Conservation (phyloP, 2,113 vertebrate genomes). For the Menura novaehollandiae region DNA sequence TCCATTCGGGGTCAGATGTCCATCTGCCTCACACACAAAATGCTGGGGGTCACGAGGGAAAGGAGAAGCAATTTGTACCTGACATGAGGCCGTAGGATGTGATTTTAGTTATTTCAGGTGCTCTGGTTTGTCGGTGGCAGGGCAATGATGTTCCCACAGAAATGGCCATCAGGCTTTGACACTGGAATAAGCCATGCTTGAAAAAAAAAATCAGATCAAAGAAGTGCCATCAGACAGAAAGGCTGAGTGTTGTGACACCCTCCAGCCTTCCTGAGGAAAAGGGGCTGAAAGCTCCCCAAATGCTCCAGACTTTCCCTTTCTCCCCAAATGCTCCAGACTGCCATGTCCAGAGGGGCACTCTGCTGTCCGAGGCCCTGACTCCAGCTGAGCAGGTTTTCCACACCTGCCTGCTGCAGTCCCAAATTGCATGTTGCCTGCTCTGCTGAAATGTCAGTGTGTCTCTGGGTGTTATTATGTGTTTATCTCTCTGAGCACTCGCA, state of each 20-base stretch:
- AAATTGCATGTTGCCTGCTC: background rate
- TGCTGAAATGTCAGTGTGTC: background rate
- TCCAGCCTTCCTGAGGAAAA: background rate
- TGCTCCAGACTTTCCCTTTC: no score
- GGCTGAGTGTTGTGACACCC: background rate
- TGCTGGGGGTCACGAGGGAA: background rate
- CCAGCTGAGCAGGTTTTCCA: background rate
- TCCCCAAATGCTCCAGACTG: no score
- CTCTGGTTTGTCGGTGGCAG: background rate
- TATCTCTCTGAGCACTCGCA: background rate
- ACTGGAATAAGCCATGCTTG: background rate
- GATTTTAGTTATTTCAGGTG: background rate
- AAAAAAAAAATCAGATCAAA: background rate
- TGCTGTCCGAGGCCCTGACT: background rate
- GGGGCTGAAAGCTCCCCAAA: no score
- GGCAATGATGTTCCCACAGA: background rate
- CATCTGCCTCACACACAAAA: background rate
- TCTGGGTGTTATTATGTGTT: background rate
- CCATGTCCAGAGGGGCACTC: background rate
- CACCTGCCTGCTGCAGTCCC: background rate
- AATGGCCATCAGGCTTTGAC: background rate
- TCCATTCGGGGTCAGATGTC: background rate
- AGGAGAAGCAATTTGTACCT: background rate
- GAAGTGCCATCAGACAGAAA: background rate
- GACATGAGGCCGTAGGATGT: background rate